Percentiles rank a stretch among this genome's conserved stretches.
Conservation (phyloP, 2,888 invertebrate species). For the Ophion ventricosus region DNA sequence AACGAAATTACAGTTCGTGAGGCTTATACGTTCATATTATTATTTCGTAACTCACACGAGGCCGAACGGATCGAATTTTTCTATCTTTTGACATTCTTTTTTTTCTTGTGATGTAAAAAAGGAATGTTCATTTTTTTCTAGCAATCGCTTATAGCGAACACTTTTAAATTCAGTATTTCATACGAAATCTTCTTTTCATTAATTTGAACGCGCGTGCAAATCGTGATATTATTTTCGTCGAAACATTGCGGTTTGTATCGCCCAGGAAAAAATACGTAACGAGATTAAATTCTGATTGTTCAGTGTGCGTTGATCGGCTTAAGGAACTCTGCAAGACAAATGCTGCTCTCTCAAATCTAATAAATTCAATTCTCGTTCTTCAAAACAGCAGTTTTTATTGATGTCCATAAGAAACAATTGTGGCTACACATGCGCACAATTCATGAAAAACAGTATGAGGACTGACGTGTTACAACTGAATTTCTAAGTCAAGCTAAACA, state of each 20-base stretch:
- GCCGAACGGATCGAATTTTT: no score
- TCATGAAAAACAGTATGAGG: neutral
- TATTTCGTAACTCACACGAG: no score
- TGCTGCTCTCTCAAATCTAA: neutral
- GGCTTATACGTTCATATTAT: no score
- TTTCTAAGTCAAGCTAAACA: neutral
- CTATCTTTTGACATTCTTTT: no score
- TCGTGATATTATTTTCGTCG: no score
- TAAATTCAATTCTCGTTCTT: neutral
- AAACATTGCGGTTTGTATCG: neutral
- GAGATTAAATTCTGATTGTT: neutral
- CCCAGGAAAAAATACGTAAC: neutral
- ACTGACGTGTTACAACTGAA: neutral
- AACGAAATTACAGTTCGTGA: no score
- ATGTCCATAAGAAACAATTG: neutral
- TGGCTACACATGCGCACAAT: neutral
- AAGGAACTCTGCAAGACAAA: neutral
- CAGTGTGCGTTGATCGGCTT: neutral
- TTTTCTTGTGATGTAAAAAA: no score
- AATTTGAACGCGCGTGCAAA: no score
- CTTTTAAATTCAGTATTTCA: no score
- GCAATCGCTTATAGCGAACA: no score
- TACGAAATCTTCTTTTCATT: no score
- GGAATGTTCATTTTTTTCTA: no score
- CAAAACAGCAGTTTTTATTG: neutral